phyloP scores from a whole-genome alignment of 2,888 invertebrate species.

The Ophonus ardosiacus region DNA sequence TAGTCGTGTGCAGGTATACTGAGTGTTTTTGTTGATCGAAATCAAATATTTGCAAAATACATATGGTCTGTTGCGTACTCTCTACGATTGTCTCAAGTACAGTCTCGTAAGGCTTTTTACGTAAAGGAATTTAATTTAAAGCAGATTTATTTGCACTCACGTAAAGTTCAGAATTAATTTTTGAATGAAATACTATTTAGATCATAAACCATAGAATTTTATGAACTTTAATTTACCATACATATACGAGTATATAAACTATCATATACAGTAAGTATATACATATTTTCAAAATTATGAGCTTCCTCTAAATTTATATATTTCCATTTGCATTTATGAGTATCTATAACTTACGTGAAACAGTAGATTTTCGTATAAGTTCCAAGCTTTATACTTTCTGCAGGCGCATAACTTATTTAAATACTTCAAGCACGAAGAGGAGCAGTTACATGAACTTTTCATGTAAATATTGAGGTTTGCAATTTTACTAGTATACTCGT shows the following conservation, averaged over 20 bases:
- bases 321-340: constrained; percentile 23
- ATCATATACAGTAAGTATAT: not conserved
- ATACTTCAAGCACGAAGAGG: constrained; percentile 7
- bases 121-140: too few relatives aligned
- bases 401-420: constrained; percentile 18
- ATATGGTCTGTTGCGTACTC: too few relatives aligned
- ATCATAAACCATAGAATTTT: too few relatives aligned
- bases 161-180: too few relatives aligned
- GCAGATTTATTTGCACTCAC: too few relatives aligned
- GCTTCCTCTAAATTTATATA: not conserved
- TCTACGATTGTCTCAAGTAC: too few relatives aligned
- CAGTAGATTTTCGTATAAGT: constrained; percentile 2
- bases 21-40: too few relatives aligned
- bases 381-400: constrained; percentile 13
- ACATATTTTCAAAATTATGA: not conserved
- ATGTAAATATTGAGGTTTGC: not conserved
- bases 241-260: not conserved
- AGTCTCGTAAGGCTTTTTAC: too few relatives aligned
- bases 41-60: too few relatives aligned
- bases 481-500: not conserved
- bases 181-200: too few relatives aligned
- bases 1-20: too few relatives aligned
- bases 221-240: too few relatives aligned
- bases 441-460: not conserved
- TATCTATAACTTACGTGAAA: not conserved